phyloP scores from a whole-genome alignment of 2,888 invertebrate genomes.

The Chrysolina haemoptera region DNA sequence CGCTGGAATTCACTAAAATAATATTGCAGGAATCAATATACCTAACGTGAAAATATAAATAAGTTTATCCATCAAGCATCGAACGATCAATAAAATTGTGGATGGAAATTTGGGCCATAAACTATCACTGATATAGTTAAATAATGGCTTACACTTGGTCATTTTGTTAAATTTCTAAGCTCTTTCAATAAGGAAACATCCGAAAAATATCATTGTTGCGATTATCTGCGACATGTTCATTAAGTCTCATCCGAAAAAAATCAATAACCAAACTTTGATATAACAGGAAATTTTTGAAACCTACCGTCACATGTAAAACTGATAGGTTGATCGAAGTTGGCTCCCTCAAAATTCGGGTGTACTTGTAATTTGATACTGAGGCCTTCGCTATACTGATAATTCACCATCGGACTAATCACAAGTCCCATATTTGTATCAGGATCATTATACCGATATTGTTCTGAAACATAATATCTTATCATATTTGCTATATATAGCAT shows the following conservation, averaged over 20 bases:
- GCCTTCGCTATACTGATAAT: slow-evolving; percentile 81
- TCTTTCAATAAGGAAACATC: no score
- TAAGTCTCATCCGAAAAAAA: no score
- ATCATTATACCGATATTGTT: slow-evolving; percentile 83
- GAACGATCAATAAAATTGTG: no score
- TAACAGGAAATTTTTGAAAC: slow-evolving; percentile 48
- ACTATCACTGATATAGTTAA: no score
- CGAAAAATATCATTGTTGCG: no score
- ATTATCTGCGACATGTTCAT: no score
- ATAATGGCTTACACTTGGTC: no score
- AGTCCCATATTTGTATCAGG: slow-evolving; percentile 88
- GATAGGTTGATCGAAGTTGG: slow-evolving; percentile 75
- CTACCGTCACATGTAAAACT: slow-evolving; percentile 94
- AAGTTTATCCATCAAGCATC: not conserved
- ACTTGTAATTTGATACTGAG: slow-evolving; percentile 94
- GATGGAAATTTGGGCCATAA: no score
- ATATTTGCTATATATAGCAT: not conserved
- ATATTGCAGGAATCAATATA: slow-evolving; percentile 5
- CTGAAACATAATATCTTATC: slow-evolving; percentile 67
- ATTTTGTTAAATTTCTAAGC: no score
- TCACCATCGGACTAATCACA: slow-evolving; percentile 89
- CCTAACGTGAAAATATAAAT: not conserved
- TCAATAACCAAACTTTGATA: no score
- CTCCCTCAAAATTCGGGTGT: slow-evolving; percentile 73
- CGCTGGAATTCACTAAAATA: slow-evolving; percentile 83